A percentile compares a stretch with the other conserved stretches of the same genome.
These are phyloP conservation scores for Phocoena sinus DNA, from an alignment of 2,113 vertebrate genomes.

Conservation along the genomic window DNA sequence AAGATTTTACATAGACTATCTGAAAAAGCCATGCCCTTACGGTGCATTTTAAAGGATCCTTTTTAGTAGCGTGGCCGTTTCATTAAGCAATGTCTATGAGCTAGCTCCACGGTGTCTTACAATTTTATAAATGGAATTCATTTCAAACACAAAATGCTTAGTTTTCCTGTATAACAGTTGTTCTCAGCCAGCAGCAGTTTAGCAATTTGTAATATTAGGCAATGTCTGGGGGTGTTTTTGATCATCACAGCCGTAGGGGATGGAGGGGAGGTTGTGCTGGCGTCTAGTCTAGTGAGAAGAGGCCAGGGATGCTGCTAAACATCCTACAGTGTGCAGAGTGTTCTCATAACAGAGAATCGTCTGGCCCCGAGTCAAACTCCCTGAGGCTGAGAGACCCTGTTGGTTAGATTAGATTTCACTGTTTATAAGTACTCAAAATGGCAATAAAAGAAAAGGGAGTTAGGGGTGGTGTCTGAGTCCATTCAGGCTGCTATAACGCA, in stretches of 20 bases:
- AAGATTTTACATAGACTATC: neutral
- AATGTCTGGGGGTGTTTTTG: neutral
- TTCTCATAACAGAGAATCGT: too few species aligned
- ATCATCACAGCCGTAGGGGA: accelerated
- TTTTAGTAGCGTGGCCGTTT: too few species aligned
- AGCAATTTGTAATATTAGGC: neutral
- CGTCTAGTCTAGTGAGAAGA: too few species aligned
- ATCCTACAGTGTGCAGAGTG: accelerated
- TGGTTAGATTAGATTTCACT: neutral
- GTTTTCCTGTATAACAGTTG: neutral
- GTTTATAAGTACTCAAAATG: accelerated
- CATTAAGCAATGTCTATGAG: neutral
- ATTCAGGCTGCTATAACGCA: too few species aligned
- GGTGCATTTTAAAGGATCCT: accelerated
- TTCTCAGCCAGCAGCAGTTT: neutral
- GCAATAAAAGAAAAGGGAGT: neutral
- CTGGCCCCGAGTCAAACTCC: too few species aligned
- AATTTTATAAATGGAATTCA: neutral
- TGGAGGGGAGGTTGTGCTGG: neutral
- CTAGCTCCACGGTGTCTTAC: too few species aligned
- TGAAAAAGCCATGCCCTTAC: accelerated
- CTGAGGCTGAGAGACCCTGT: neutral
- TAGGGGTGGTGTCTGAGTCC: neutral
- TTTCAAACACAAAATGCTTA: neutral
- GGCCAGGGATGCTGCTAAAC: neutral